These are phyloP conservation scores for Venusia cambrica DNA, from an alignment of 2,888 invertebrate genomes.

Conservation along the genomic window DNA sequence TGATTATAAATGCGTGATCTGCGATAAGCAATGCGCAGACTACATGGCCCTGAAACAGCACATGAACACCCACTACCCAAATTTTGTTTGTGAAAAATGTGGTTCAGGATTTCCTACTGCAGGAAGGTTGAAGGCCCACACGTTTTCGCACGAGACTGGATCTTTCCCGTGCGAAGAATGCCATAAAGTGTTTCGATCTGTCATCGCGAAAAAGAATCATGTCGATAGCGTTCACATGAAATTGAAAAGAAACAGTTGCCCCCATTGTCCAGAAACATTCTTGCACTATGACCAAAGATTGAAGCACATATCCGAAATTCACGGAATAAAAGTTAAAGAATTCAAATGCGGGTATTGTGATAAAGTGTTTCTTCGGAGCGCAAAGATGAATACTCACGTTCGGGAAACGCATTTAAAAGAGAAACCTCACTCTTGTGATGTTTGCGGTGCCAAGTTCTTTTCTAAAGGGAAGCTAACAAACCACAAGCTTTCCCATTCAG, in stretches of 20 bases:
- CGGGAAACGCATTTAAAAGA: conserved; percentile 22
- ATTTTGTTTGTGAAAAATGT: conserved; percentile 47
- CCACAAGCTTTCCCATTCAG: no score
- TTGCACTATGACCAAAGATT: conserved; percentile 64
- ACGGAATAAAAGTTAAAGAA: conserved; percentile 62
- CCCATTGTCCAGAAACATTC: conserved; percentile 63
- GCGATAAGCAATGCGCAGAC: conserved; percentile 9
- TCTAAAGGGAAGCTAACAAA: no score
- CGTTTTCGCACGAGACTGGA: conserved; percentile 32
- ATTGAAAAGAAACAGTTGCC: conserved; percentile 62
- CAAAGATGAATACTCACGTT: conserved; percentile 42
- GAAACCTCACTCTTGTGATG: background rate
- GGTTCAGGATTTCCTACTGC: conserved; percentile 27
- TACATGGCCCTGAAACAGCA: conserved; percentile 36
- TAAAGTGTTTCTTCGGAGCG: conserved; percentile 59
- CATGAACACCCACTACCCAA: conserved; percentile 49
- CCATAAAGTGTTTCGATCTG: conserved; percentile 72
- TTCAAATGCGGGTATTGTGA: conserved; percentile 63
- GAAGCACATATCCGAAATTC: conserved; percentile 58
- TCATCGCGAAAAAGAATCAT: conserved; percentile 67
- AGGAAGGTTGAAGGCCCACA: conserved; percentile 21
- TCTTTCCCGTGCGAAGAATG: conserved; percentile 68
- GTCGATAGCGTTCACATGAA: conserved; percentile 71
- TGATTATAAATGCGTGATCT: conserved; percentile 15
- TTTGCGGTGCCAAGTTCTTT: no score